Conservation (phyloP, 2,888 invertebrate species). For the Metallyticus violacea region DNA sequence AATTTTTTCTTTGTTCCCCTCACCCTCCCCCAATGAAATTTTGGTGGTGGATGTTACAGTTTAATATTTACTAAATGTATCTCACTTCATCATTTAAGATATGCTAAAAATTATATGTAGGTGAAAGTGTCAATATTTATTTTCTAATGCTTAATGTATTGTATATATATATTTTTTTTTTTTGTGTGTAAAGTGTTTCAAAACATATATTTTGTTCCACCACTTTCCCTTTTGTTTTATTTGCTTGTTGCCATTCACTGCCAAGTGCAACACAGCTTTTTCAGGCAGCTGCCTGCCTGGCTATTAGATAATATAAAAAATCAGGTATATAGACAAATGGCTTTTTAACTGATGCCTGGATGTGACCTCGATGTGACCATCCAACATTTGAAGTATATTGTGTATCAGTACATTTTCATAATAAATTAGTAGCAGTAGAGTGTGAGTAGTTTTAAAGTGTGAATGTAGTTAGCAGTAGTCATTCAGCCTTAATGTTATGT, state of each 20-base stretch:
- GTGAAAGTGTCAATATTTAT: background rate
- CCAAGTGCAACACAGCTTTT: constrained; percentile 17
- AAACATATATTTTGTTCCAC: background rate
- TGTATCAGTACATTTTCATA: background rate
- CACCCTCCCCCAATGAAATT: background rate
- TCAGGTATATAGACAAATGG: background rate
- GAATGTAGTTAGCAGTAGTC: background rate
- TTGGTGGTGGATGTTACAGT: constrained; percentile 19
- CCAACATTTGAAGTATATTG: constrained; percentile 1
- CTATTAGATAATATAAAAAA: background rate
- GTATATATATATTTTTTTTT: background rate
- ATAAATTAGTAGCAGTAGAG: background rate
- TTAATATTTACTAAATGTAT: constrained; percentile 2
- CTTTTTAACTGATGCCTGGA: constrained; percentile 12
- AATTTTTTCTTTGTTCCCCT: background rate
- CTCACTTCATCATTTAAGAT: background rate
- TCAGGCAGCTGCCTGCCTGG: constrained; percentile 6
- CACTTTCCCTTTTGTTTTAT: background rate
- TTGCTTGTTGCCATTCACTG: constrained; percentile 24
- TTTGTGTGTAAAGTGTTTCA: background rate
- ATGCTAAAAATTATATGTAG: constrained; percentile 1
- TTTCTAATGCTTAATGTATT: background rate
- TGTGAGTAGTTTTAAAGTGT: background rate
- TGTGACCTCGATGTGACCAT: constrained; percentile 25
- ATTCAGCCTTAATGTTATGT: background rate